Evolutionary conservation across 2,113 vertebrate species (phyloP), one percentile per base, ranked within the genome.

Genomic region (Chaetorhynchus papuensis): DNA sequence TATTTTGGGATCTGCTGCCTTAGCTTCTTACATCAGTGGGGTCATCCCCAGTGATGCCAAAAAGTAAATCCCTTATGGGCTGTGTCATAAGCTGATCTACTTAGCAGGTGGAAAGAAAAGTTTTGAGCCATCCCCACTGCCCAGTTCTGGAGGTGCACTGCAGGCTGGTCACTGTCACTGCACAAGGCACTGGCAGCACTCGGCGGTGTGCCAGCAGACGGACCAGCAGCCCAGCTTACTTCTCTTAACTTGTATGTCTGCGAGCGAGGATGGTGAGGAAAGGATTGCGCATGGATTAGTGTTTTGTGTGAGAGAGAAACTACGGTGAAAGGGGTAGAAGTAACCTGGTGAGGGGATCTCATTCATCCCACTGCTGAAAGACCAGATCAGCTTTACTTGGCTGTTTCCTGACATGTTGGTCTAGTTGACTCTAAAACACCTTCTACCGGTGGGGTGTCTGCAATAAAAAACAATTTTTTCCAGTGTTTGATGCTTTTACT

Each of bases 1-100:
- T 86, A 90, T 94, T 95, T 90, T 89, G 86, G 52, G 72, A 74
- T 92, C 83, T 87, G 49, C 75, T 85, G 61, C 70, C 49, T 79
- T 92, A 88, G 28, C 85, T 83, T 57, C 91, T 94, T 96, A 47
- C 45, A 17, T 44, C 66, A 44, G 42, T 75, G 47, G 52, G 72
- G 52, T 92, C 72, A 78, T 83, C 47, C 19, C 35, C 24, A 77
- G 44, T 61, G 54, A 56, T 44, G 19, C 52, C 56, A 49, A 33
- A 71, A 91, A 81, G 30, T 87, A 84, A 95, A 87, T 94, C 70
- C 80, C 37, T 83, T 69, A 35, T 7, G 13, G 54, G 7, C 37
- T 76, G 23, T 6, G 6, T 72, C 49, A 35, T 79, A 80, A 87
- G n/a, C 39, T 26, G 28, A 35, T 56, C 56, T 68, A 6, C 39